phyloP scores from a whole-genome alignment of 2,113 vertebrate genomes.

The Podarcis muralis region DNA sequence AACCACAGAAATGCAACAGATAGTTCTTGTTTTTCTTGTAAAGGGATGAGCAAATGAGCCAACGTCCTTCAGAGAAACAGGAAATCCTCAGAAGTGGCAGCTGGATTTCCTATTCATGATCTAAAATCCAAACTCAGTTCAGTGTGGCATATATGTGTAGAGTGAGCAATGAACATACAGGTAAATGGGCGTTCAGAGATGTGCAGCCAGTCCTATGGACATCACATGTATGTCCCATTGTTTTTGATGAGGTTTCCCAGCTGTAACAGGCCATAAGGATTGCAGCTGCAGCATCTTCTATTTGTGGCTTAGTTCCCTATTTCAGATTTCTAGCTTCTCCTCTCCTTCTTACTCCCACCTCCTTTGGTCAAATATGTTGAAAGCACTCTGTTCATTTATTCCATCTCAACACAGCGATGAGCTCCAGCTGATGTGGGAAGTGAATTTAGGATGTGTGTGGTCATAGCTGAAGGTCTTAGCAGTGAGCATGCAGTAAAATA shows the following conservation, averaged over 20 bases:
- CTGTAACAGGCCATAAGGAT: background rate
- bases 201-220: background rate
- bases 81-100: constrained; percentile 63
- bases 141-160: background rate
- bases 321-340: background rate
- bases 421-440: constrained; percentile 34
- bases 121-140: constrained; percentile 49
- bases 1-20: constrained; percentile 7
- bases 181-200: fast-evolving
- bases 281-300: background rate
- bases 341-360: background rate
- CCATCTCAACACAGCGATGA: constrained; percentile 13
- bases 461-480: constrained; percentile 44
- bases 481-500: constrained; percentile 45
- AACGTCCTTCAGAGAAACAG: constrained; percentile 58
- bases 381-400: background rate
- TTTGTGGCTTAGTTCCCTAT: background rate
- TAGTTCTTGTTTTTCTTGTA: background rate
- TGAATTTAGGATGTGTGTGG: constrained; percentile 49
- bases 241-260: background rate
- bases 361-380: background rate
- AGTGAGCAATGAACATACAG: background rate
- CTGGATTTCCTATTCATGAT: constrained; percentile 50
- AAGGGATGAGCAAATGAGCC: constrained; percentile 39
- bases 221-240: background rate